Evolutionary conservation across 2,888 invertebrate species (phyloP).

Genomic region (Machimus rusticus): DNA sequence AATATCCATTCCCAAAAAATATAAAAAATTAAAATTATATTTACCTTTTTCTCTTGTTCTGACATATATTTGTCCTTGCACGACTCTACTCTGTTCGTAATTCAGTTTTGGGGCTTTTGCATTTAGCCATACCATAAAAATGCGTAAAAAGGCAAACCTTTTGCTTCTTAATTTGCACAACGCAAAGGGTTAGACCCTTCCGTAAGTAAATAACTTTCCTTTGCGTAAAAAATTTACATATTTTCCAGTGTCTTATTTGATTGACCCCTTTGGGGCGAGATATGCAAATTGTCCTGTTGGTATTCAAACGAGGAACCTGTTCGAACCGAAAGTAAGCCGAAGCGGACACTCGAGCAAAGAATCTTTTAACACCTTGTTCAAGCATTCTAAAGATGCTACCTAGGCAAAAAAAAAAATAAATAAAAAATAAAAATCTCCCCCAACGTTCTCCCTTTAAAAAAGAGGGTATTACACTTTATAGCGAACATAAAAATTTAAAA

Average conservation of each 20-base stretch:
- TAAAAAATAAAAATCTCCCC: not conserved
- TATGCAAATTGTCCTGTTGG: slow-evolving; percentile 30
- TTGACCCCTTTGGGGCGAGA: slow-evolving; percentile 20
- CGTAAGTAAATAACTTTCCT: slow-evolving; percentile 34
- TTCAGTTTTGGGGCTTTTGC: slow-evolving; percentile 18
- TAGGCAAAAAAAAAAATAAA: not conserved
- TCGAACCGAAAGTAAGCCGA: not conserved
- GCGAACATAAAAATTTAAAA: slow-evolving; percentile 2
- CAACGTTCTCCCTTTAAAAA: not conserved
- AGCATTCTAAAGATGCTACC: not conserved
- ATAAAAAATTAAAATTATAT: not conserved
- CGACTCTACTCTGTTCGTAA: not conserved
- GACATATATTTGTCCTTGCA: not conserved
- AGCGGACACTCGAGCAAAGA: not conserved
- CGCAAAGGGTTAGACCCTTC: slow-evolving; percentile 9
- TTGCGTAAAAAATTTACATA: slow-evolving; percentile 38
- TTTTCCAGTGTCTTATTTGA: slow-evolving; percentile 40
- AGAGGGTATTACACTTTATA: not conserved
- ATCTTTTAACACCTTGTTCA: slow-evolving; percentile 25
- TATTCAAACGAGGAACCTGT: not conserved
- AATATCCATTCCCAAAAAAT: not conserved
- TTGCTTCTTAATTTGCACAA: slow-evolving; percentile 29
- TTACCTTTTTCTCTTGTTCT: not conserved
- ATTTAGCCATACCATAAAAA: slow-evolving; percentile 18
- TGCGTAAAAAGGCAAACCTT: slow-evolving; percentile 32